A percentile compares a stretch with the other conserved stretches of the same genome.
Evolutionary conservation across 2,888 invertebrate genomes (phyloP).

Genomic region (Teleogryllus oceanicus): DNA sequence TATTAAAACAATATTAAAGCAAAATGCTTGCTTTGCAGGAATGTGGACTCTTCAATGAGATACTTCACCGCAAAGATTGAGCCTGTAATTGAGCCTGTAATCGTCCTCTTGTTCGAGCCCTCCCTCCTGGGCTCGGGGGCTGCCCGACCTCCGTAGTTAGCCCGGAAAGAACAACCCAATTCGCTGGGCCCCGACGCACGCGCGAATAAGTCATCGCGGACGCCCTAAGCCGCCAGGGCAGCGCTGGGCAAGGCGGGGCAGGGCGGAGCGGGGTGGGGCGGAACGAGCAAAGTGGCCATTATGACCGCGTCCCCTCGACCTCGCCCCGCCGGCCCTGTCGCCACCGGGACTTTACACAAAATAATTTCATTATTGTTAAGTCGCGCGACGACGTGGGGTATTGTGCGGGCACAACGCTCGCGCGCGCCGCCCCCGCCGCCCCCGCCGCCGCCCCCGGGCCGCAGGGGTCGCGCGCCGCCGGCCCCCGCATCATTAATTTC

Average conservation of each 20-base stretch:
- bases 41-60: no score
- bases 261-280: not conserved
- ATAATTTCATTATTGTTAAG: slow-evolving; percentile 18
- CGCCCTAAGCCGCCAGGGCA: not conserved
- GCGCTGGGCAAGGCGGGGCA: no score
- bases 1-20: no score
- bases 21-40: no score
- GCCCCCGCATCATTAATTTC: slow-evolving; percentile 12
- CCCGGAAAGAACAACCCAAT: no score
- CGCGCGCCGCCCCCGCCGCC: not conserved
- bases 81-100: no score
- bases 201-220: not conserved
- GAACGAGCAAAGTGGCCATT: not conserved
- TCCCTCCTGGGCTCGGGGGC: no score
- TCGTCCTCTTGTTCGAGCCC: no score
- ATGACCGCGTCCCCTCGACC: not conserved
- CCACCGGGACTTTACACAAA: slow-evolving; percentile 10
- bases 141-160: no score
- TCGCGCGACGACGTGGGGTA: slow-evolving; percentile 3
- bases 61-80: no score
- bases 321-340: not conserved
- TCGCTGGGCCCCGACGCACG: no score
- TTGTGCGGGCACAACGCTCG: not conserved
- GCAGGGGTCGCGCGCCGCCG: not conserved
- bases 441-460: not conserved